Evolutionary conservation across 2,113 vertebrate genomes (phyloP), one percentile per base, ranked within the genome.

Genomic region (Siphamia tubifer): DNA sequence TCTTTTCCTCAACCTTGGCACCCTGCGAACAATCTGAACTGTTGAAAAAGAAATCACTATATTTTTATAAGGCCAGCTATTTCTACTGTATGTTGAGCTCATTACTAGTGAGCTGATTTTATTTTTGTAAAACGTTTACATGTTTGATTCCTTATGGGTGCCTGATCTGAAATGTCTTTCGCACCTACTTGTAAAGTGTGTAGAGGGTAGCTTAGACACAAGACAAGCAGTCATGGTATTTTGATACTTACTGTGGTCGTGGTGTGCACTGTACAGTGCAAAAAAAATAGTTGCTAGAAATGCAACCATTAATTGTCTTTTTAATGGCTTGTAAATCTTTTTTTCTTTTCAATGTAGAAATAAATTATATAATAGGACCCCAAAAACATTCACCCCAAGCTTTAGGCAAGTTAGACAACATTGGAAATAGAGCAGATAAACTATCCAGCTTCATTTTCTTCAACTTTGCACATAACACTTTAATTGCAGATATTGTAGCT

Each of bases 81-180:
- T 92, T 90, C 91, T 92, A 92, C 91, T 93, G 91, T 92, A 92
- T 82, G 62, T 89, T 79, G 62, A 89, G 88, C 71, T 85, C 85
- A 85, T 52, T 35, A 80, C 77, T 77, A 70, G 73, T 87, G 74
- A 70, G 81, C 76, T 76, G 69, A 81, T 48, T 74, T 88, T 86
- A 76, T 87, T 83, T 82, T 90, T 87, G 73, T 87, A 73, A 82
- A 87, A 79, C 56, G 78, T 91, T 92, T 87, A 89, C 83, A 83
- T 88, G 76, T 86, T 77, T 71, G 56, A 74, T 75, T 69, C 38
- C 76, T 63, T 35, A 23, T 62, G 70, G 82, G 67, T 72, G 60
- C 69, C 68, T 71, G 71, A 84, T 72, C 69, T 82, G 71, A 84
- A 76, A 81, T 76, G 75, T 78, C 57, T 74, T 85, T 51, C 60